Base-by-base conservation (phyloP, 2,888 invertebrate species). In the Diaprepes abbreviatus region DNA sequence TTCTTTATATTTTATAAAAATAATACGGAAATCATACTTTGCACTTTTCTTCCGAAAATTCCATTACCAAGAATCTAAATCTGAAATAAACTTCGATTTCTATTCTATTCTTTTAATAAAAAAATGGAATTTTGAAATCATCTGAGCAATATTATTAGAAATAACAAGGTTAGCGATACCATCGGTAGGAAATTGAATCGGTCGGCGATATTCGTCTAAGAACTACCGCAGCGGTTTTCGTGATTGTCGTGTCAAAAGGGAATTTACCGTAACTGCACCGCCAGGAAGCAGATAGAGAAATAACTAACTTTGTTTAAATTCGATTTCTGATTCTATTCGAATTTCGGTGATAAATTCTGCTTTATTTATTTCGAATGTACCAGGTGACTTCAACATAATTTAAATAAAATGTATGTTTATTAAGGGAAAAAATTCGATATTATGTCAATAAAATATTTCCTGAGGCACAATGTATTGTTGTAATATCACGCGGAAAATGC, bases 261-360 rank as follows among this genome's bases (percentile, higher is more conserved):
- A 63, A 63, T 63, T 50, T 63, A 63, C 36, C 52, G 63, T 38
- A 63, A 50, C 48, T 36, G 24, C 35, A 36, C 52, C 63, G 45
- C 24, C 24, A 40, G 58, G 28, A 38, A 38, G 58, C 21, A 63
- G 63, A 63, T 63, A 38, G 63, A 63, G 63, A 63, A 63, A 63
- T 63, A 63, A 63, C 63, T n/a, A 63, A 63, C 63, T 63, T 45
- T 63, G 63, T 52, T 63, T 63, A 52, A 63, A 63, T 63, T 63
- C 63, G 31, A 63, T 63, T 63, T 28, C 58, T 24, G 10, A 43
- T 43, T 40, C 58, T 58, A 28, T 14, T 31, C 17, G 58, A 58
- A 43, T 58, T 43, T 43, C 1, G 12, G 40, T 31, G 4, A 58
- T 58, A 58, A 58, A 58, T 58, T 43, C 21, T 31, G 21, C 40